Conservation (phyloP, 2,113 vertebrate genomes). For the Chionomys nivalis region DNA sequence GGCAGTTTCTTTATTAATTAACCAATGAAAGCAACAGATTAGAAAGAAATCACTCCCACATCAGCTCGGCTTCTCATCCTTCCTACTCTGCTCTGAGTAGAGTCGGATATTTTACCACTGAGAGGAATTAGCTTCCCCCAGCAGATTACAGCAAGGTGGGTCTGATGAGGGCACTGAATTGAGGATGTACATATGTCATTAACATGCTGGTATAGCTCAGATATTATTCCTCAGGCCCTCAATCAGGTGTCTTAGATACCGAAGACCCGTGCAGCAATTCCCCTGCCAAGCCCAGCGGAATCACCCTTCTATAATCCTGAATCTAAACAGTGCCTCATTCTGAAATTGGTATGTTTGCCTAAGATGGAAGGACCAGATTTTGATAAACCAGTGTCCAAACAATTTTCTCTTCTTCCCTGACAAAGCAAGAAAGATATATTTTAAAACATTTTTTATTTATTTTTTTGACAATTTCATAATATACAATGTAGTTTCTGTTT, state of each 20-base stretch:
- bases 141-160: constrained; percentile 50
- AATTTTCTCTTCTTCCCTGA: background rate
- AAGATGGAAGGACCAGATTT: constrained; percentile 53
- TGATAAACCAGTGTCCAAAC: background rate
- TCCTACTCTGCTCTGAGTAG: background rate
- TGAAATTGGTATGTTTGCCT: constrained; percentile 58
- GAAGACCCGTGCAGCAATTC: constrained; percentile 30
- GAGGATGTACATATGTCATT: background rate
- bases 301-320: constrained; percentile 47
- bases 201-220: background rate
- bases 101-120: constrained; percentile 31
- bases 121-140: constrained; percentile 44
- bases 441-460: background rate
- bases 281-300: constrained; percentile 48
- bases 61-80: background rate
- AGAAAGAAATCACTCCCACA: too few species aligned
- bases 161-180: background rate
- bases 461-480: background rate
- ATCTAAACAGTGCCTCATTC: constrained; percentile 68
- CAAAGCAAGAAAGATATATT: background rate
- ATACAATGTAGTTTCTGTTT: background rate
- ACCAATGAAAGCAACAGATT: too few species aligned
- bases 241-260: constrained; percentile 47
- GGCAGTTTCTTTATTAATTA: too few species aligned
- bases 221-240: background rate